Evolutionary conservation across 2,888 invertebrate genomes (phyloP), one percentile per base, ranked within the genome.

Genomic region (Trichacis sp.): DNA sequence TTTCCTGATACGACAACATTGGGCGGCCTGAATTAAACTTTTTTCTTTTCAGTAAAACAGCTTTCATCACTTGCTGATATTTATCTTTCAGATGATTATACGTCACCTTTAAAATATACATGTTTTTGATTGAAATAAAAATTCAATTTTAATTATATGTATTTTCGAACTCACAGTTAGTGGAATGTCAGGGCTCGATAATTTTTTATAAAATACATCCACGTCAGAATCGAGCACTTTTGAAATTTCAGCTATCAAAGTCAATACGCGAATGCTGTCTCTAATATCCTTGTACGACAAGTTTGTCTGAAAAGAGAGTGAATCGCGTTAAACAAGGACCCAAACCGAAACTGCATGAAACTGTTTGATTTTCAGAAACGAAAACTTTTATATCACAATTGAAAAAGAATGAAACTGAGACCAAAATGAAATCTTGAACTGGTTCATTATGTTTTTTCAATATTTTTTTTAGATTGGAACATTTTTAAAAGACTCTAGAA

Each of bases 1-100:
- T 88, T 76, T 92, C 91, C 71, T 87, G 87, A 64, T 90, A 88
- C 1, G 91, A 91, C 17, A 92, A 83, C 68, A 92, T 78, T 29
- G 88, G 85, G 74, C 90, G 88, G 14, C 85, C 83, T 70, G 86
- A 86, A 18, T 85, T 77, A 52, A 85, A 85, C 51, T 78, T 79
- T 36, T 84, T 79, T 76, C 89, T 89, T n/a, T 87, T 85, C 67
- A 85, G 83, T 47, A 86, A 84, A 46, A 86, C 87, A 36, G 82
- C 82, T 45, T 84, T 81, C 40, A 87, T 85, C 17, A 86, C 88
- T 68, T 84, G 80, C 60, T 85, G 86, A 73, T 89, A 90, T n/a
- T 88, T 86, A 1, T 87, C 85, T 33, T 88, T 86, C 64, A 88
- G 87, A 65, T 87, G 87, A 3, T 85, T 81, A n/a, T 88, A 85